Conservation (phyloP, 2,797 vertebrate species). For the Xenops minutus region DNA sequence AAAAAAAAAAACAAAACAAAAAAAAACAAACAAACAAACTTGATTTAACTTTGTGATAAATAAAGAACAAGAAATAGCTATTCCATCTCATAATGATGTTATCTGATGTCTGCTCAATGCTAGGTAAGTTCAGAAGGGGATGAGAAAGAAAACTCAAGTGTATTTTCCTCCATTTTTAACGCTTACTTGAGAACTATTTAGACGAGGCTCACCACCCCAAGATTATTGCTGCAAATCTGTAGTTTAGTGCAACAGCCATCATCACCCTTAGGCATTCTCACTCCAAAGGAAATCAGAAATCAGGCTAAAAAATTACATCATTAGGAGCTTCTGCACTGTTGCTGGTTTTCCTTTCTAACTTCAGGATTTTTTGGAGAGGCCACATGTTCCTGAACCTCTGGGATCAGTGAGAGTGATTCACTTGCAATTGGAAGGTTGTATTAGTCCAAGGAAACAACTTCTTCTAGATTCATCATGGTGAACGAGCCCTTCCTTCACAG, state of each 20-base stretch:
- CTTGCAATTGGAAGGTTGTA: neutral
- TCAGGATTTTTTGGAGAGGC: neutral
- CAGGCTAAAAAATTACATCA: neutral
- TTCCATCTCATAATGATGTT: neutral
- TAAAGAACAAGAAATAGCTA: neutral
- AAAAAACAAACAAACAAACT: too few relatives aligned
- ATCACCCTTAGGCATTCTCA: neutral
- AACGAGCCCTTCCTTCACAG: neutral
- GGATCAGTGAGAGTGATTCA: fast-evolving
- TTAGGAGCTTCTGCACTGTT: neutral
- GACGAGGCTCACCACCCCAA: neutral
- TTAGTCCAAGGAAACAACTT: neutral
- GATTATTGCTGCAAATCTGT: neutral
- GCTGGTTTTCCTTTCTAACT: neutral
- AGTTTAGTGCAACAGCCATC: neutral
- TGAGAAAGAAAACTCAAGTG: neutral
- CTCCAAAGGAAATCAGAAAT: neutral
- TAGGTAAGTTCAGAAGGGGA: neutral
- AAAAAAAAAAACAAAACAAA: too few relatives aligned
- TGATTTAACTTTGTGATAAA: neutral
- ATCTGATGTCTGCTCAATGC: neutral
- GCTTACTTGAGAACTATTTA: neutral
- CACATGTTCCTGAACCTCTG: neutral
- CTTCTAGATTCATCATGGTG: neutral
- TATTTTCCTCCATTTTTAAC: neutral